Evolutionary conservation across 2,888 invertebrate genomes (phyloP), one percentile per base, ranked within the genome.

Genomic region (Dione vanillae): DNA sequence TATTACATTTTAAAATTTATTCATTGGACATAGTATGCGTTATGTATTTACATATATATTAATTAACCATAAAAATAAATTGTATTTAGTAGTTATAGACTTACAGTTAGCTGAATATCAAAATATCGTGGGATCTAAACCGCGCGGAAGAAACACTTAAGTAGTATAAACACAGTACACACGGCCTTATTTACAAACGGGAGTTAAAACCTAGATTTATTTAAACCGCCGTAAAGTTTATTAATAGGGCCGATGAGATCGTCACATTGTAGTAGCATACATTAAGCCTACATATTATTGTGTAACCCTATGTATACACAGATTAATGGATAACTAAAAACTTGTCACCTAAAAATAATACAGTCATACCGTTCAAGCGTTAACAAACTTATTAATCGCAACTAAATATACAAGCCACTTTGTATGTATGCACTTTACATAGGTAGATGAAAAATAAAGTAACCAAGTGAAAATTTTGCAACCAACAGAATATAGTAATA

Each of bases 301-400:
- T 49, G 49, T 64, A 49, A 40, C 49, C 49, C 35, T 41, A 40
- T 43, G 52, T 65, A 47, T 65, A 65, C 52, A 52, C 65, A 65
- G 65, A 82, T 82, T 79, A 85, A 83, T 82, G 83, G 78, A 77
- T 79, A 87, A 87, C 85, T 83, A 85, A 74, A 56, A 80, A 75
- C 72, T 79, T 77, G 75, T 78, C 79, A 77, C 81, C 81, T 86
- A 85, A 85, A 61, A 83, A 84, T 83, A 83, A 84, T 80, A 84
- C 80, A 83, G 82, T 83, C 83, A 80, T 81, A 85, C 84, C 78
- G 81, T 81, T 52, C 76, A 87, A 88, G 85, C 84, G 81, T 84
- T 74, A 78, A 78, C 77, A 85, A 87, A 71, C 88, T 90, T 87
- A 88, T 84, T 83, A 83, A 88, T 87, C 81, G 90, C 90, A 91